A percentile compares a stretch with the other conserved stretches of the same genome.
phyloP scores from a whole-genome alignment of 2,888 invertebrate genomes.

The Diarsia dahlii region DNA sequence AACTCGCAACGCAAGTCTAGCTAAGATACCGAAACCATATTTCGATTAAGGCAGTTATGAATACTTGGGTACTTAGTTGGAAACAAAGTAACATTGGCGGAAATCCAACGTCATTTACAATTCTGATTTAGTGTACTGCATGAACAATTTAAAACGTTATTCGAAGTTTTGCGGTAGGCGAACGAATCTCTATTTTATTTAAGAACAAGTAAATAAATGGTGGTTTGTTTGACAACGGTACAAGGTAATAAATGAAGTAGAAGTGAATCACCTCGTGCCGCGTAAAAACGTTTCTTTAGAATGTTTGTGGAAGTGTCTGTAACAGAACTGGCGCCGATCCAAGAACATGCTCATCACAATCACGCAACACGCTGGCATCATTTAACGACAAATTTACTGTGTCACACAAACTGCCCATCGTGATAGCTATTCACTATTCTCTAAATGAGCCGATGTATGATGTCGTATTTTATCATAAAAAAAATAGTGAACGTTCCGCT shows the following conservation, averaged over 20 bases:
- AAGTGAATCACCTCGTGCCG: constrained; percentile 73
- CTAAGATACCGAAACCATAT: constrained; percentile 73
- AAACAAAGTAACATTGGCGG: constrained; percentile 86
- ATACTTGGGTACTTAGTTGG: constrained; percentile 79
- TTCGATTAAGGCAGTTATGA: constrained; percentile 80
- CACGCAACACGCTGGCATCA: constrained; percentile 82
- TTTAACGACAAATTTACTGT: constrained; percentile 83
- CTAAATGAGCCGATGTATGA: constrained; percentile 66
- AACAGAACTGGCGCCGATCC: constrained; percentile 80
- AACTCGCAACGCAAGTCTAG: constrained; percentile 60
- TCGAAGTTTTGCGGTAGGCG: constrained; percentile 69
- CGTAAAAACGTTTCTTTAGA: constrained; percentile 77
- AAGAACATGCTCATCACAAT: constrained; percentile 81
- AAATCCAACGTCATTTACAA: constrained; percentile 86
- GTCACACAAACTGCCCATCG: constrained; percentile 73
- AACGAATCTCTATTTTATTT: constrained; percentile 64
- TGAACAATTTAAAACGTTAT: constrained; percentile 80
- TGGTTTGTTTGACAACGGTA: constrained; percentile 74
- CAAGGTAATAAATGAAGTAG: constrained; percentile 72
- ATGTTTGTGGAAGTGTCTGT: constrained; percentile 77
- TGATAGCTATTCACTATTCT: constrained; percentile 71
- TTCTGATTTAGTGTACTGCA: constrained; percentile 84
- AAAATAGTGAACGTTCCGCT: constrained; percentile 46
- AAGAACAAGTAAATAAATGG: constrained; percentile 66
- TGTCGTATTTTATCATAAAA: constrained; percentile 62